Evolutionary conservation across 2,888 invertebrate genomes (phyloP), one percentile per base, ranked within the genome.

Genomic region (Stenolophus ochropezus): DNA sequence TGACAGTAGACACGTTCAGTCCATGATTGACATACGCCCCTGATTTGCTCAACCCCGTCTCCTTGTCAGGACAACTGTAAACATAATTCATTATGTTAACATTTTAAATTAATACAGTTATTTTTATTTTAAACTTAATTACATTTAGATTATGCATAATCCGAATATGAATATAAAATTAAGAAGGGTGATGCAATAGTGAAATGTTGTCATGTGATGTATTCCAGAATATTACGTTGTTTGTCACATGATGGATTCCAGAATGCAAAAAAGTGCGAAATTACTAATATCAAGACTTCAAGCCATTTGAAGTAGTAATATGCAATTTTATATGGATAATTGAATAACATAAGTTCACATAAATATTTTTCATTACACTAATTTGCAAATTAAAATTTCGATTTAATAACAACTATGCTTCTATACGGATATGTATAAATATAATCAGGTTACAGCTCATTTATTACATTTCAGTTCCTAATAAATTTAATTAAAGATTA

Each of bases 11-110:
- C n/a, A 85, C 85, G 49, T 85, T 87, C 6, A 89, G 85, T 4
- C 87, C 87, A 18, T 87, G 86, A 83, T 90, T 90, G 85, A 89
- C 85, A 89, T 90, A 88, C 88, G 90, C 85, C 16, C 83, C 86
- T 2, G 84, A 79, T 3, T 69, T 69, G 27, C 65, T 69, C 1
- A 69, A 33, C 18, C 49, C 75, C 8, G 4, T 23, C 25, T 81
- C 81, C 25, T 81, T 81, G 0, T 61, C 80, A 3, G 80, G 53
- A 25, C 69, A 8, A 18, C 80, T 80, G 23, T 4, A 73, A 47
- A 73, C 25, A 65, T 16, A 42, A 42, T 42, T 42, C 33, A 42
- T 42, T 42, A 42, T 42, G 33, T 42, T 42, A n/a, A n/a, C n/a
- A n/a, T n/a, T n/a, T n/a, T n/a, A 42, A 11, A 8, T 42, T 42